These are phyloP conservation scores for Centruroides vittatus DNA, from an alignment of 1,140 invertebrate genomes.

Conservation along the genomic window DNA sequence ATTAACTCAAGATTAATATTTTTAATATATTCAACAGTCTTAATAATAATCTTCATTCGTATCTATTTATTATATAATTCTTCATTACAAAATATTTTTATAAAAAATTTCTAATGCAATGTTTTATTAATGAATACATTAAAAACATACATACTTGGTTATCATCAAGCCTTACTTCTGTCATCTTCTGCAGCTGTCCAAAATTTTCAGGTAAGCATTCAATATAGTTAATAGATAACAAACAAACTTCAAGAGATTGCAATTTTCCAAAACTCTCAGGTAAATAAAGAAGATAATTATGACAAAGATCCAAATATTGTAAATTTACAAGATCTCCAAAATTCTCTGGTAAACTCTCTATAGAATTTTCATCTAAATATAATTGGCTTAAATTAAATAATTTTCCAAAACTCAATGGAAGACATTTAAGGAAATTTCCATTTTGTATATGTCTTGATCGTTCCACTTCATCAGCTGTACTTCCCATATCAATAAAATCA, in stretches of 20 bases:
- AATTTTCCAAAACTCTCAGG: conserved; percentile 38
- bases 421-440: conserved; percentile 4
- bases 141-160: conserved; percentile 4
- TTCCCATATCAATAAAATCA: conserved; percentile 5
- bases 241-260: conserved; percentile 1
- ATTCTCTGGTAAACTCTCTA: conserved; percentile 57
- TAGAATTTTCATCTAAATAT: conserved; percentile 56
- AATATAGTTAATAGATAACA: conserved; percentile 10
- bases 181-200: conserved; percentile 1
- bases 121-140: too few species aligned
- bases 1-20: too few species aligned
- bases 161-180: conserved; percentile 7
- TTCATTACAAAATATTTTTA: too few species aligned
- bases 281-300: conserved; percentile 55
- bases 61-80: too few species aligned
- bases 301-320: conserved; percentile 55
- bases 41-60: too few species aligned
- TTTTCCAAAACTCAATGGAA: conserved; percentile 2
- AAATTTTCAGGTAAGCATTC: conserved; percentile 2
- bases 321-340: conserved; percentile 64
- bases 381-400: conserved; percentile 74
- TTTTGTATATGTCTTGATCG: conserved; percentile 1
- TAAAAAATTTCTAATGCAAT: too few species aligned
- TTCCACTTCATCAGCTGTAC: conserved; percentile 3
- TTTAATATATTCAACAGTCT: too few species aligned